Evolutionary conservation across 37 sponge, comb jelly and placozoan species (phyloP), one percentile per base, ranked within the genome.

Genomic region (Diacarnus erythraeanus): DNA sequence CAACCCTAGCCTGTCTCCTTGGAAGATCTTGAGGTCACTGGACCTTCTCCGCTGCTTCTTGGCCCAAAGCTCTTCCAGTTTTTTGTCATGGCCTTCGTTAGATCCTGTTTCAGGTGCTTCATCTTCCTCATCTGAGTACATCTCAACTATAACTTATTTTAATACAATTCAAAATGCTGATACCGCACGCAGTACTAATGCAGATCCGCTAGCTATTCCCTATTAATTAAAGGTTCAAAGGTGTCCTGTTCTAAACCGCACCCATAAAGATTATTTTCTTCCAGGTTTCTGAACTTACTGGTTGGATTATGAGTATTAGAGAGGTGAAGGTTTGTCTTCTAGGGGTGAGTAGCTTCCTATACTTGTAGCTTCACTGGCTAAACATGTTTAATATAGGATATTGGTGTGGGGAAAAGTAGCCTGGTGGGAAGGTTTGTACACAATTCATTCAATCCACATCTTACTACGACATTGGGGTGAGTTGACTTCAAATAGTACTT

Each of bases 371-470:
- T 47, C 51, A 47, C 6, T 6, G 51, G 6, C 51, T 47, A 27
- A 30, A 12, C 26, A 30, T 63, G n/a, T 68, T 34, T 68, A 9
- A 23, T 20, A 54, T 30, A 94, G 95, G 95, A 94, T 39, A 81
- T 84, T 56, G 95, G 95, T 23, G 95, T 94, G 44, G 95, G 95
- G 0, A 94, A 94, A 70, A 90, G 86, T 59, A 88, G 95, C 76
- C 75, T 94, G 15, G 95, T 94, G 17, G 85, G 88, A 2, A 71
- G 95, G 31, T 94, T 94, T 70, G 92, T 94, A 6, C 77, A 81
- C 71, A 83, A 88, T 71, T 54, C 86, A 15, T 94, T 94, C 76
- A 88, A 81, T 64, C 75, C 83, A 8, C 63, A 85, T 73, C 65
- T 86, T 0, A 91, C 85, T 22, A 91, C 82, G 44, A 91, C 95